Evolutionary conservation across 2,113 vertebrate species (phyloP), one percentile per base, ranked within the genome.

Genomic region (Thunnus maccoyii): DNA sequence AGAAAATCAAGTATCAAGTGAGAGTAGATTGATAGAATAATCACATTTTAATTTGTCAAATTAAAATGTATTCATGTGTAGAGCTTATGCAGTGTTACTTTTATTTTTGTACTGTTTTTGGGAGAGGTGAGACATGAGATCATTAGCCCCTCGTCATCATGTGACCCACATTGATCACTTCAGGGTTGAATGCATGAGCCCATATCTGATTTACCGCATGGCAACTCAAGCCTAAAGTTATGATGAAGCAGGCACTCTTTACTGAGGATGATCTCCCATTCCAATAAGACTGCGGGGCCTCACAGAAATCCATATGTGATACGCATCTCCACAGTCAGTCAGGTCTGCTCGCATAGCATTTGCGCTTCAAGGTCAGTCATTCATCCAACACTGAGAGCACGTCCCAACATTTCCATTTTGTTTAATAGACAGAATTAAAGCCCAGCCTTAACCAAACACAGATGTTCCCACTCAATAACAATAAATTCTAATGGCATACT

Each of bases 291-390:
- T 18, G 20, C 80, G 7, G 85, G 85, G 70, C 52, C 32, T 67
- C 61, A 6, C 72, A 79, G 63, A 75, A 86, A 89, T 84, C 85
- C 51, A 84, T 81, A 76, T 1, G 51, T 62, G 86, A 91, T 79
- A 75, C 2, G 0, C 64, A 85, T 85, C 80, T 76, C 52, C 51
- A 54, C 68, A 62, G 76, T 67, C 77, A 85, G 68, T 27, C 72
- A 76, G 48, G 27, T 51, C 11, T 62, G 67, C 18, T 54, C 47
- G 12, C 14, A 17, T n/a, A 55, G 44, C 11, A 25, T 74, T 71
- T 63, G 27, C 6, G 14, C 55, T 36, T 75, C 65, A 87, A 89
- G 88, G 80, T 85, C 60, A 41, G 51, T n/a, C 50, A 12, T 5
- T 61, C 67, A n/a, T 83, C 22, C 41, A 0, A 5, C 5, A 48